Conservation (phyloP, 2,797 vertebrate species). For the Pogonophryne albipinna region DNA sequence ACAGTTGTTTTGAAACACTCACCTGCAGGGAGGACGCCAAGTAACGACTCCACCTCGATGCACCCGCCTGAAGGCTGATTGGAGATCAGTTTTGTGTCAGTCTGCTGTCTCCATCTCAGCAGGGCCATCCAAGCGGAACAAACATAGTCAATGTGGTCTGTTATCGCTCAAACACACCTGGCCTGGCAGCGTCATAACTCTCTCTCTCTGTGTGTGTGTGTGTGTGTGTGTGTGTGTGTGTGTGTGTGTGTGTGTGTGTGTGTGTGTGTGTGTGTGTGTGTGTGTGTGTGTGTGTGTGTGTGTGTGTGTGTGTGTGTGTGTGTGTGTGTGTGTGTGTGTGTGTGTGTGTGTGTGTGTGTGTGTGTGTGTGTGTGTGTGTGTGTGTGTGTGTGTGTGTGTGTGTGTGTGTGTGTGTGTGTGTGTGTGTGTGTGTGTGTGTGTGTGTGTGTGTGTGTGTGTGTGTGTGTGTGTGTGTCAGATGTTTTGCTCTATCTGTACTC, state of each 20-base stretch:
- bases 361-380: conserved; percentile 2
- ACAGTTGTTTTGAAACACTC: conserved; percentile 5
- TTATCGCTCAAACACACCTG: conserved; percentile 73
- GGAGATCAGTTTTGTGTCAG: conserved; percentile 65
- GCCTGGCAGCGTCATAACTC: conserved; percentile 22
- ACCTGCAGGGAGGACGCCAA: conserved; percentile 29
- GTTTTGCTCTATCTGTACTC: conserved; percentile 30
- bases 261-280: conserved; percentile 4
- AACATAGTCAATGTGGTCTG: conserved; percentile 56
- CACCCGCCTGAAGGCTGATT: conserved; percentile 60
- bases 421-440: conserved; percentile 10
- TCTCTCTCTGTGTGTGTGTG: background rate
- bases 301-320: conserved; percentile 4
- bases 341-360: no score
- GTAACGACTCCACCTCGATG: conserved; percentile 44
- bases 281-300: conserved; percentile 9
- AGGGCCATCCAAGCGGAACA: conserved; percentile 55
- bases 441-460: conserved; percentile 14
- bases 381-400: conserved; percentile 1
- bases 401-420: conserved; percentile 3
- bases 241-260: conserved; percentile 7
- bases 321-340: conserved; percentile 7
- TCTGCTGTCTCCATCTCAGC: conserved; percentile 54
- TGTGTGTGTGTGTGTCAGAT: conserved; percentile 32
- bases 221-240: conserved; percentile 9